A percentile compares a stretch with the other conserved stretches of the same genome.
phyloP scores from a whole-genome alignment of 2,888 invertebrate genomes.

The Tribolium freemani region DNA sequence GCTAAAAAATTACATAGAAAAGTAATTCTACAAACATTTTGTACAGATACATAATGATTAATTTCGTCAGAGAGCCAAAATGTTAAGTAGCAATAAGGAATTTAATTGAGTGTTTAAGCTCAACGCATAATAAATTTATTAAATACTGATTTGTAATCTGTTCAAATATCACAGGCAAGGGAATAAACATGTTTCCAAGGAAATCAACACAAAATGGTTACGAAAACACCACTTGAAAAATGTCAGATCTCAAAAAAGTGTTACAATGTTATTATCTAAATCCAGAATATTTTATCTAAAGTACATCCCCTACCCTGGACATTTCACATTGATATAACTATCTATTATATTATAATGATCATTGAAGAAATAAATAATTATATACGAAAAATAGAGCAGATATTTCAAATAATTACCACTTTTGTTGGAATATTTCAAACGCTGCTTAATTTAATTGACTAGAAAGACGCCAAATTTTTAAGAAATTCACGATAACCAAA shows the following conservation, averaged over 20 bases:
- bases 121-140: conserved; percentile 43
- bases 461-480: conserved; percentile 43
- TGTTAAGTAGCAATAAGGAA: conserved; percentile 42
- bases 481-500: conserved; percentile 9
- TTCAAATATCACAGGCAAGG: conserved; percentile 64
- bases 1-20: conserved; percentile 52
- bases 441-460: conserved; percentile 46
- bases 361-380: conserved; percentile 59
- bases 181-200: conserved; percentile 47
- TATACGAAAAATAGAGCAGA: conserved; percentile 48
- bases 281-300: conserved; percentile 54
- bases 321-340: conserved; percentile 63
- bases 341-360: conserved; percentile 56
- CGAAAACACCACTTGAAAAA: conserved; percentile 1
- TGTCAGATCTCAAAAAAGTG: conserved; percentile 35
- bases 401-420: conserved; percentile 48
- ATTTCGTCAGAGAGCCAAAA: conserved; percentile 45
- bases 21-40: conserved; percentile 49
- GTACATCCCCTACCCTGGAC: conserved; percentile 64
- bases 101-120: conserved; percentile 30
- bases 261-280: conserved; percentile 46
- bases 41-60: conserved; percentile 45
- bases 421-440: conserved; percentile 23
- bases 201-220: conserved; percentile 20
- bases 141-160: conserved; percentile 63